Base-by-base conservation (phyloP, 2,797 vertebrate genomes). In the Sibirionetta formosa region DNA sequence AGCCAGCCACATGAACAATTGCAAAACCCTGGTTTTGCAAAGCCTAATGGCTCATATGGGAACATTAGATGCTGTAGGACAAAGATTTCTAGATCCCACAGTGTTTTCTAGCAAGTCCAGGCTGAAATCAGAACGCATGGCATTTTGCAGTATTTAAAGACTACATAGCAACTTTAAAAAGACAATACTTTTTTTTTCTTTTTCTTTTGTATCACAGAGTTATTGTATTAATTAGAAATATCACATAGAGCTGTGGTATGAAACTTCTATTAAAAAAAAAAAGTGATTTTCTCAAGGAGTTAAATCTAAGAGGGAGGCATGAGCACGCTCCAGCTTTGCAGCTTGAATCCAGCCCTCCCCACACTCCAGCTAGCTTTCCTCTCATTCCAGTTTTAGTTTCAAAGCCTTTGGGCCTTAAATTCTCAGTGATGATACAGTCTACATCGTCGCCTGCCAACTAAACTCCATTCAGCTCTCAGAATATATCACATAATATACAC, bases 371-470 rank as follows among this genome's bases (percentile, higher is more conserved):
- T 56, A 42, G 80, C 78, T 57, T 46, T 82, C 60, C 78, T 91
- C 91, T 86, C 35, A 35, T 85, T 77, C 42, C 70, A 68, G 46
- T 38, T 92, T 85, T 44, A 71, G 63, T 95, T 94, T 92, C 94
- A 90, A 97, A 95, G 92, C 92, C 86, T 94, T 89, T 92, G 93
- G 93, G 89, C 40, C 79, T 94, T 88, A 76, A 76, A 88, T 86
- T 97, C 91, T 90, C 88, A 79, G 88, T 6, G 60, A 95, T 96
- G 93, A 97, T 92, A 91, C 96, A 93, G 82, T 69, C 89, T 94
- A 86, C 73, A 61, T 88, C 82, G 87, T 88, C 83, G 72, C 88
- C 87, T 96, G 94, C 95, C 96, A 94, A 70, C 86, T 87, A 90
- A 94, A 96, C 87, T 95, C 78, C 88, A 86, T 93, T 90, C 92